Conservation (phyloP, 2,113 vertebrate genomes). For the Notechis scutatus region DNA sequence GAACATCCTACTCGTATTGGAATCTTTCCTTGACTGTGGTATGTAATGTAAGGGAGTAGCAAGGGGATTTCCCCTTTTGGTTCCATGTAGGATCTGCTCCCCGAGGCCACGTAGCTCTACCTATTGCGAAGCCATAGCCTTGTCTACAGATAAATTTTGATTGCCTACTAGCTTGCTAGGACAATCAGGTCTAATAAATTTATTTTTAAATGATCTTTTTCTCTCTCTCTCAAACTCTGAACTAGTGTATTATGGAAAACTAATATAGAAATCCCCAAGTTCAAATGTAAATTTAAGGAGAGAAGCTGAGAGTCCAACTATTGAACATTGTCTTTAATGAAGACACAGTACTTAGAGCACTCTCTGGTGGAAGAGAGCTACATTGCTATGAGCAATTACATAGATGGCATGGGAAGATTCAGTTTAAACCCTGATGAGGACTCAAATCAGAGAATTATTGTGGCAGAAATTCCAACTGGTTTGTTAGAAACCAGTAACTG, state of each 20-base stretch:
- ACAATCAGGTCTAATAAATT: not conserved
- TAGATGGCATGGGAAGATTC: not conserved
- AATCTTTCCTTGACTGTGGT: not conserved
- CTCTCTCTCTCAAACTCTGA: too few relatives aligned
- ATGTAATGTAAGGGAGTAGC: not conserved
- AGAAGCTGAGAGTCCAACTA: not conserved
- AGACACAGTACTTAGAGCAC: not conserved
- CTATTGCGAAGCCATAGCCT: not conserved
- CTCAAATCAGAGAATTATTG: not conserved
- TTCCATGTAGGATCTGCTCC: not conserved
- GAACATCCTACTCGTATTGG: not conserved
- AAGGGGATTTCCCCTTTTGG: not conserved
- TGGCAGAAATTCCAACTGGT: not conserved
- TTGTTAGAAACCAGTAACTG: not conserved
- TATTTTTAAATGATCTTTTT: too few relatives aligned
- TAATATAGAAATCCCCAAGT: not conserved
- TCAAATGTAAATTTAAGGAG: not conserved
- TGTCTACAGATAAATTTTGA: not conserved
- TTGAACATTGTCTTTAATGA: not conserved
- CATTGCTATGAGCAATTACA: not conserved
- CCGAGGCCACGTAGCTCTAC: not conserved
- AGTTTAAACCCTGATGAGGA: not conserved
- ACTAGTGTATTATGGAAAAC: not conserved
- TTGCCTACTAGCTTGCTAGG: not conserved
- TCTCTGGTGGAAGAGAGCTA: conserved; percentile 25